phyloP scores from a whole-genome alignment of 2,113 vertebrate species.

The Thryonomys swinderianus region DNA sequence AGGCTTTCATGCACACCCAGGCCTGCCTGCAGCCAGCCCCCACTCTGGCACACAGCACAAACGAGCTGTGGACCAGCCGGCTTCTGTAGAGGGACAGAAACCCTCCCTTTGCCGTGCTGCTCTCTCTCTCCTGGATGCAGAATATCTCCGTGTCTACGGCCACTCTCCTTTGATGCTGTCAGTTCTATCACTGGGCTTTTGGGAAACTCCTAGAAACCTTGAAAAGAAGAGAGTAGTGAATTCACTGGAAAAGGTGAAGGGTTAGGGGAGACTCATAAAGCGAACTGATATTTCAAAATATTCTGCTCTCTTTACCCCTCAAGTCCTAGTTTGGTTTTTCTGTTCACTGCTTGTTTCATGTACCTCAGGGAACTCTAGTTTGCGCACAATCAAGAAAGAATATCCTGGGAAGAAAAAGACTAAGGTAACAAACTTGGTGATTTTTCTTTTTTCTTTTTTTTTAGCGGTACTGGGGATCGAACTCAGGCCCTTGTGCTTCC shows the following conservation, averaged over 20 bases:
- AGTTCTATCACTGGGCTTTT: neutral
- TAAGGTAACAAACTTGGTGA: conserved; percentile 5
- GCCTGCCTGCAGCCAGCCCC: neutral
- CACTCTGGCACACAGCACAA: neutral
- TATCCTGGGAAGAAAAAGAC: conserved; percentile 44
- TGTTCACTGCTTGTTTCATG: neutral
- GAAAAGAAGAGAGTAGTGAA: neutral
- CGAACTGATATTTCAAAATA: neutral
- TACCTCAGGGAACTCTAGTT: neutral
- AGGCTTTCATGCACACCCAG: neutral
- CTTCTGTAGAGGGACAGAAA: fast-evolving
- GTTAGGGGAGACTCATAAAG: neutral
- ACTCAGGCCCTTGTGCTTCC: too few species aligned
- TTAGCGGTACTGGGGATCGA: too few species aligned
- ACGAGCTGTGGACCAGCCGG: fast-evolving
- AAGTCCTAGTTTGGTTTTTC: conserved; percentile 27
- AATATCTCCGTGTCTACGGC: neutral
- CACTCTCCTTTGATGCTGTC: neutral
- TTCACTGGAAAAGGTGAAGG: neutral
- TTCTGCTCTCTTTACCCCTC: neutral
- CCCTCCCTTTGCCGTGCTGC: fast-evolving
- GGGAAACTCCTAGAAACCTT: neutral
- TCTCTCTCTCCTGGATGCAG: neutral
- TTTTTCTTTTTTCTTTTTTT: neutral
- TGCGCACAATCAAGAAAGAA: conserved; percentile 2